Base-by-base conservation (phyloP, 1,140 invertebrate species). In the Nephila pilipes region DNA sequence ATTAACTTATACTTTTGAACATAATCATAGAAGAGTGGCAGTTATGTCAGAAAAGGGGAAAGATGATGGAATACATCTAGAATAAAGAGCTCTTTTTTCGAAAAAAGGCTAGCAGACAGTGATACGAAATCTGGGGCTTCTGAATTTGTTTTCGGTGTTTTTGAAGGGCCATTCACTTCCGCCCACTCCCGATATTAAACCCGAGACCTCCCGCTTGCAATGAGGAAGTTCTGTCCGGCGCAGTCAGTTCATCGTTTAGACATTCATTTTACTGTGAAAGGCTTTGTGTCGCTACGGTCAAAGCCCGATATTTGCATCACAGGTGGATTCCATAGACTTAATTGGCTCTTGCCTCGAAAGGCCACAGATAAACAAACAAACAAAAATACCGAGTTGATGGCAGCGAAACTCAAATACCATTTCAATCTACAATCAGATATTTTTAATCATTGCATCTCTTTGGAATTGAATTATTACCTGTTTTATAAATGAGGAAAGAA, bases 91-190 rank as follows among this genome's bases (percentile, higher is more conserved):
- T 65, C 63, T 65, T 25, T 65, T 65, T 65, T 10, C n/a, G 14
- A 14, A 65, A 65, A 65, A n/a, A 36, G 29, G 69, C 69, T 4
- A 75, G 6, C 10, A 25, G 63, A 65, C 63, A 29, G 63, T 46
- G n/a, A n/a, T 65, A 75, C 69, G 20, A 38, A 36, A 81, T 81
- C n/a, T 2, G 69, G 69, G 38, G 80, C 80, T 81, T 25, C 80
- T 81, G 80, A 81, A 80, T 80, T 80, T 80, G 32, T n/a, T 29
- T 81, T 55, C 38, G 80, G 36, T 16, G 18, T 20, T 22, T 81
- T 81, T 46, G 58, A 87, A 87, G 85, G 85, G 85, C 85, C 85
- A 54, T 87, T 87, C 85, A 87, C 85, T 87, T 87, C 46, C 85
- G 85, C 85, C 85, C 85, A 87, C 85, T 87, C 85, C 54, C 32